Evolutionary conservation across 2,113 vertebrate genomes (phyloP).

Genomic region (Donacobius atricapilla): DNA sequence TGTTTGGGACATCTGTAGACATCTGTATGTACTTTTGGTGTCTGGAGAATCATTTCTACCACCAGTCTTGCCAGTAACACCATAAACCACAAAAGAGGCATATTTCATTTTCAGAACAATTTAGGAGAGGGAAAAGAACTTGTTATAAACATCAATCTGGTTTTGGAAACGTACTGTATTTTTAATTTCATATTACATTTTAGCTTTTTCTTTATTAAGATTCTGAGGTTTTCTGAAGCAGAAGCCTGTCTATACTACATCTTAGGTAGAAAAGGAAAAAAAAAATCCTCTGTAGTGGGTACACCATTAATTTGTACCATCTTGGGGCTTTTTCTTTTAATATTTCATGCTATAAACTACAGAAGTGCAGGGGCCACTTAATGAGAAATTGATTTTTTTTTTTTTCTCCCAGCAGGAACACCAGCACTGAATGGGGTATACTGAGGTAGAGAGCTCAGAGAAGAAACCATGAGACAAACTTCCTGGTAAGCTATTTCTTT

Average conservation of each 20-base stretch:
- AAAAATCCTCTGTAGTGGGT: background rate
- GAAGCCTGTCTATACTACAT: background rate
- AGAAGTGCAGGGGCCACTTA: background rate
- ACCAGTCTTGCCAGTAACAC: conserved; percentile 19
- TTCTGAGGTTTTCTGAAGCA: conserved; percentile 2
- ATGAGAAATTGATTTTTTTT: background rate
- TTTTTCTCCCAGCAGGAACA: background rate
- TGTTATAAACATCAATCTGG: conserved; percentile 17
- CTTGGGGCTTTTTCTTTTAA: background rate
- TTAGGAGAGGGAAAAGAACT: conserved; percentile 11
- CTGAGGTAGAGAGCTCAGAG: background rate
- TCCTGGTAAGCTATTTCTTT: background rate
- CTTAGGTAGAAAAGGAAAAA: background rate
- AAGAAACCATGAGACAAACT: background rate
- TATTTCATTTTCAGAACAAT: conserved; percentile 29
- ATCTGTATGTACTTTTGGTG: conserved; percentile 39
- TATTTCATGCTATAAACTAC: background rate
- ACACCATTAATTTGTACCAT: background rate
- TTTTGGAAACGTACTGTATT: conserved; percentile 16
- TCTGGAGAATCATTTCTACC: background rate
- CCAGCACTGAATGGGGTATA: background rate
- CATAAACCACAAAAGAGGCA: conserved; percentile 44
- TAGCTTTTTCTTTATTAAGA: conserved; percentile 26
- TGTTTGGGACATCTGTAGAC: background rate
- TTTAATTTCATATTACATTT: conserved; percentile 19